These are phyloP conservation scores for Ornithoptera priamus DNA, from an alignment of 2,888 invertebrate genomes.

Conservation along the genomic window DNA sequence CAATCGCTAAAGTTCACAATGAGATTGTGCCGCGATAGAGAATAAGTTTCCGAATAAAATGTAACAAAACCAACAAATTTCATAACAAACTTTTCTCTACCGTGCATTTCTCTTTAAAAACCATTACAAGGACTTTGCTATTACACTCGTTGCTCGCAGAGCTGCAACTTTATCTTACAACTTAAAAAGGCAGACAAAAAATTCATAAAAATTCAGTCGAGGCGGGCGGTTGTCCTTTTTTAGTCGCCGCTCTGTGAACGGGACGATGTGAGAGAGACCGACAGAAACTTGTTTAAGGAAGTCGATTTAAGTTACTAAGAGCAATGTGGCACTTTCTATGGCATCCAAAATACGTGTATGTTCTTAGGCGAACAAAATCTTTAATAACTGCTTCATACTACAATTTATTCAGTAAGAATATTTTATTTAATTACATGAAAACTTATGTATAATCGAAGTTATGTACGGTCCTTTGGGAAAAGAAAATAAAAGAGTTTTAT, in stretches of 20 bases:
- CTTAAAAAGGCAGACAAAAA: conserved; percentile 65
- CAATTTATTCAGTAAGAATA: background rate
- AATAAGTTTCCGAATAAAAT: conserved; percentile 13
- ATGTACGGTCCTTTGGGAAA: background rate
- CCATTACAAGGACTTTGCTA: conserved; percentile 35
- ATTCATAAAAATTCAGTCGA: conserved; percentile 68
- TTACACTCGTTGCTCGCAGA: conserved; percentile 43
- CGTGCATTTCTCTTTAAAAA: conserved; percentile 35
- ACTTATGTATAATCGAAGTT: no score
- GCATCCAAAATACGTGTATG: conserved; percentile 3
- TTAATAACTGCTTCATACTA: background rate
- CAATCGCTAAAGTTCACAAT: conserved; percentile 27
- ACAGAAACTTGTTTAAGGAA: conserved; percentile 66
- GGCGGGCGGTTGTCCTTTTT: conserved; percentile 60
- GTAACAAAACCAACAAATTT: conserved; percentile 6
- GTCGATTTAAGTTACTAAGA: conserved; percentile 73
- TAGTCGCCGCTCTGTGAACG: conserved; percentile 47
- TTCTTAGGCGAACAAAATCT: conserved; percentile 16
- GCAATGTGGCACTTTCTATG: conserved; percentile 39
- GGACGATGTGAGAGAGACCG: conserved; percentile 55
- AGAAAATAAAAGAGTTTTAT: conserved; percentile 9
- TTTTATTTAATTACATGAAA: background rate
- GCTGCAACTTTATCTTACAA: conserved; percentile 57
- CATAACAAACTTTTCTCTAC: background rate
- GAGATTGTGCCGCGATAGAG: conserved; percentile 19